Evolutionary conservation across 2,113 vertebrate species (phyloP), one percentile per base, ranked within the genome.

Genomic region (Ciconia stormi): DNA sequence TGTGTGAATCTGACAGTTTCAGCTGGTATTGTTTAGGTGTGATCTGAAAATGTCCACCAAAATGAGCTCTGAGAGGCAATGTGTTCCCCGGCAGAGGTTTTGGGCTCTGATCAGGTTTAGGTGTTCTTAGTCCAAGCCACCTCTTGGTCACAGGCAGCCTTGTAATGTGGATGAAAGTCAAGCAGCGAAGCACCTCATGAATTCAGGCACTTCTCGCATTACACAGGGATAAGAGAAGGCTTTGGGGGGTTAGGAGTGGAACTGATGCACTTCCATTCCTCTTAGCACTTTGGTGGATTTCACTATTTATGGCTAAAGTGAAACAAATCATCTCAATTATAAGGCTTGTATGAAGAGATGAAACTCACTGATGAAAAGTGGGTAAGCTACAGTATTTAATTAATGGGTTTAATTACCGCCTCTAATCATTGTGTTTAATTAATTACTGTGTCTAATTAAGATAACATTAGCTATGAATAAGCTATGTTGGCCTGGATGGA

Each of bases 351-450:
- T 61, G 66, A 94, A 89, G 81, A 72, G 83, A 56, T 70, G 40
- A 93, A 84, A 79, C 21, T 91, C 62, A 74, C 25, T 87, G 46
- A 83, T 95, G 81, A 89, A 89, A 86, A 81, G 26, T 81, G 73
- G 25, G 27, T 95, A 89, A 94, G n/a, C 40, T 87, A 89, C 56
- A 85, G 61, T 52, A 77, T 94, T 92, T 84, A 93, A 92, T 95
- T 94, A 93, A 92, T 79, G 46, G 32, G 36, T 87, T 91, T 93
- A 96, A 90, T 94, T 93, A 91, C 92, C 82, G 70, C 49, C 79
- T 87, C 81, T 91, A 82, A 94, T 91, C 16, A 87, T 76, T 96
- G 21, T 82, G 27, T 90, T 78, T 90, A 94, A 91, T 94, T 89
- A 94, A 91, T 96, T 86, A 61, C 52, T 69, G 52, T 94, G 73